Base-by-base conservation (phyloP, 2,888 invertebrate species). In the Pinctada fucata region DNA sequence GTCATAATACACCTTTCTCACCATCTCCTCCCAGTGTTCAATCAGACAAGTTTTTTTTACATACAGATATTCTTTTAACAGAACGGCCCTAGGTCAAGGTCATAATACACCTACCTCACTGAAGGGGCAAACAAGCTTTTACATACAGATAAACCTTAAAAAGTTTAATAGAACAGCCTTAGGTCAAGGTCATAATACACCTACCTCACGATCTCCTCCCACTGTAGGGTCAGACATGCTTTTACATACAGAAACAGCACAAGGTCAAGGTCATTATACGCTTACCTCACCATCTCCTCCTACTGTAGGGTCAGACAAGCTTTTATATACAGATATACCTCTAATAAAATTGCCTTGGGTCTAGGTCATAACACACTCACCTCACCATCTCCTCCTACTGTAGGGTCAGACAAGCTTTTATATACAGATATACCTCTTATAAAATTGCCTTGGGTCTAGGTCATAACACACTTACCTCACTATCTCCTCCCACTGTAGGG, bases 311-410 rank as follows among this genome's bases (percentile, higher is more conserved):
- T 31, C 31, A 31, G 31, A 31, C 31, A 31, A 31, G 31, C 31
- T 31, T 31, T 31, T 31, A 31, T 31, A 31, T 31, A 31, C 31
- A 31, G 31, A 31, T 31, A 31, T 31, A 31, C 31, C 31, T 31
- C 31, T 31, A 31, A 31, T 31, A 31, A 31, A 31, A 31, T 31
- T 31, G 31, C 31, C 31, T 31, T 31, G 31, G 31, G 31, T 31
- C 31, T 1, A 31, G 31, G 31, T 31, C 31, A 31, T 31, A 31
- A 31, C 31, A 31, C 64, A 77, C 80, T 13, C 71, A 85, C 84
- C 80, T 84, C 72, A 64, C 79, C 64, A 48, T 85, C 85, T n/a
- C 88, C 88, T n/a, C 87, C 86, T 31, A 88, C 87, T 31, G 87
- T 78, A 0, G 83, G 78, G 71, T 83, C 85, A 3, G 75, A 50